phyloP scores from a whole-genome alignment of 2,797 vertebrate species.

The Sebastes vulpes region DNA sequence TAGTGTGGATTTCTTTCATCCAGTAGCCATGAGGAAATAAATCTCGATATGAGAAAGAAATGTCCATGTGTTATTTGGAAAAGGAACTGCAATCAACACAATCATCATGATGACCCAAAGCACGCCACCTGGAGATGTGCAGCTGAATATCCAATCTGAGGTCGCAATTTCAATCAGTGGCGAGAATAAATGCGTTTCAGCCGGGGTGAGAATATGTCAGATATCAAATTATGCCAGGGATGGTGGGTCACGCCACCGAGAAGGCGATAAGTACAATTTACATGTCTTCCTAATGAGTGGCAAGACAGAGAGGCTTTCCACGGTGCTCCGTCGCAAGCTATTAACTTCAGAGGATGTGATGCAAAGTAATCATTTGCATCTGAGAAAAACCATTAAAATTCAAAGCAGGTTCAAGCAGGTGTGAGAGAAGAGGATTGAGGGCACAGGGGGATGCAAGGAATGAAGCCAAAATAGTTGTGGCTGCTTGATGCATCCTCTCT shows the following conservation, averaged over 20 bases:
- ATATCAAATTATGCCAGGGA: slow-evolving; percentile 79
- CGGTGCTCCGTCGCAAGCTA: slow-evolving; percentile 57
- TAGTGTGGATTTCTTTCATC: slow-evolving; percentile 17
- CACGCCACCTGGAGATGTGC: slow-evolving; percentile 32
- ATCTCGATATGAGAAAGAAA: slow-evolving; percentile 13
- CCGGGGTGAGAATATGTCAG: slow-evolving; percentile 59
- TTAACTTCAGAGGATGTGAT: slow-evolving; percentile 77
- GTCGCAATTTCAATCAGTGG: slow-evolving; percentile 70
- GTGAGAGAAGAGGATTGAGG: slow-evolving; percentile 53
- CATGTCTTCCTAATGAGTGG: slow-evolving; percentile 72
- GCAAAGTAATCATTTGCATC: slow-evolving; percentile 79
- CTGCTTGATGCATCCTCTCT: slow-evolving; percentile 19
- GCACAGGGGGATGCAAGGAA: slow-evolving; percentile 11
- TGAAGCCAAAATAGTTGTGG: slow-evolving; percentile 19
- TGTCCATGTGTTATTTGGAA: slow-evolving; percentile 31
- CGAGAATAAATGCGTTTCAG: slow-evolving; percentile 53
- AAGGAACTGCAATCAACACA: slow-evolving; percentile 25
- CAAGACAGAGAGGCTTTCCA: slow-evolving; percentile 64
- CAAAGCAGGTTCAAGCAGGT: slow-evolving; percentile 74
- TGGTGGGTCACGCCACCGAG: slow-evolving; percentile 70
- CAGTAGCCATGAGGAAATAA: slow-evolving; percentile 7
- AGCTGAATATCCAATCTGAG: slow-evolving; percentile 64
- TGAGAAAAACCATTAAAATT: slow-evolving; percentile 78
- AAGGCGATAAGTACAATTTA: slow-evolving; percentile 80
- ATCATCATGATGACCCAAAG: slow-evolving; percentile 39